Evolutionary conservation across 2,888 invertebrate genomes (phyloP).

Genomic region (Crossocerus cetratus): DNA sequence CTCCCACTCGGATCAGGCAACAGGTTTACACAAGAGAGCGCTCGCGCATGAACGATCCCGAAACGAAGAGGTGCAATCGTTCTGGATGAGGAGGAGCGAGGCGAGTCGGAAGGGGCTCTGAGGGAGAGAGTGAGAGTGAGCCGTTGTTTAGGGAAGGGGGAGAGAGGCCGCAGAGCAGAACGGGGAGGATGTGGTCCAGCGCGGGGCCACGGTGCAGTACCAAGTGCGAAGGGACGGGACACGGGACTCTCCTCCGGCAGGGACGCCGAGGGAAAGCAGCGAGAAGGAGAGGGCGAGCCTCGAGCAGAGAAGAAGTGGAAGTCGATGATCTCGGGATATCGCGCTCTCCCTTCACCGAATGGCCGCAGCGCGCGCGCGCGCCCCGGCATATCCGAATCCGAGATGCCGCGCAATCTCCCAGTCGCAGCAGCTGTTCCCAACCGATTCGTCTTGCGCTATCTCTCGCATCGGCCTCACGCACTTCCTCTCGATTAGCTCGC

Average conservation of each 20-base stretch:
- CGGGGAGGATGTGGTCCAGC: neutral
- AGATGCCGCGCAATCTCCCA: constrained; percentile 60
- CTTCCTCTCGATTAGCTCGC: too few species aligned
- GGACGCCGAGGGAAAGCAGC: neutral
- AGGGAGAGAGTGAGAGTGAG: constrained; percentile 12
- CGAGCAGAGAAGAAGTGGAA: constrained; percentile 48
- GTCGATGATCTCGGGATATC: constrained; percentile 70
- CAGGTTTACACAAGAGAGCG: constrained; percentile 41
- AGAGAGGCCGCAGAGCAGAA: constrained; percentile 10
- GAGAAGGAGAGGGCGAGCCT: constrained; percentile 13
- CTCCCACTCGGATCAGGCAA: constrained; percentile 29
- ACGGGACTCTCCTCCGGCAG: too few species aligned
- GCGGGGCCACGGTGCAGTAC: neutral
- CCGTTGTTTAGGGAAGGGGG: constrained; percentile 22
- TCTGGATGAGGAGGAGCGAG: constrained; percentile 39
- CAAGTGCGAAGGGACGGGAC: constrained; percentile 4
- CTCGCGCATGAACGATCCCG: constrained; percentile 50
- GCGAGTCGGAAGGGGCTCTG: constrained; percentile 21
- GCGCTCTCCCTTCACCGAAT: constrained; percentile 68
- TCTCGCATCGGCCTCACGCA: neutral
- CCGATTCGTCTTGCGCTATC: constrained; percentile 36
- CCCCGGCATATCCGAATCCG: constrained; percentile 19
- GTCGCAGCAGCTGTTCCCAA: constrained; percentile 63
- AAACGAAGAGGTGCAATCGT: constrained; percentile 40
- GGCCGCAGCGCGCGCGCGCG: constrained; percentile 53